phyloP scores from a whole-genome alignment of 35 echinoderm and acorn worm species.

The Patiria miniata region DNA sequence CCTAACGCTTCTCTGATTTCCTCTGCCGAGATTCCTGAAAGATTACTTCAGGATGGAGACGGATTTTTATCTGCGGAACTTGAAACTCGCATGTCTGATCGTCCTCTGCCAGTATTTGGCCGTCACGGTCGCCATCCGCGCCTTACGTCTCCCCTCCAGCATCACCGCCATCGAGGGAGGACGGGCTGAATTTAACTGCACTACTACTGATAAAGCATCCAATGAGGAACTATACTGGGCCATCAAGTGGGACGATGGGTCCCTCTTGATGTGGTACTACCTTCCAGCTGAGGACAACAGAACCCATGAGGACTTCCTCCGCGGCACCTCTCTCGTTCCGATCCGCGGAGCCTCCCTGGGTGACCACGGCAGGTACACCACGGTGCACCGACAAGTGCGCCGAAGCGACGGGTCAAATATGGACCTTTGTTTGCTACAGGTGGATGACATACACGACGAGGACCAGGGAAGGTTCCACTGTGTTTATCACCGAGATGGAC shows the following conservation, averaged over 20 bases:
- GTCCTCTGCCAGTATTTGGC: neutral
- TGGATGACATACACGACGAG: neutral
- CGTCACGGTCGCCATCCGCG: neutral
- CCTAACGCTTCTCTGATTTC: neutral
- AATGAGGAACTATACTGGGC: slow-evolving; percentile 7
- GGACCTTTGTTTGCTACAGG: slow-evolving; percentile 4
- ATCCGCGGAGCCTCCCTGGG: neutral
- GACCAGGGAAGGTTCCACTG: slow-evolving; percentile 2
- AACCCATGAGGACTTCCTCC: neutral
- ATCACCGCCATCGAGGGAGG: slow-evolving; percentile 17
- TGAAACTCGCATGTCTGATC: neutral
- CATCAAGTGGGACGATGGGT: slow-evolving; percentile 6
- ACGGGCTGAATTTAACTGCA: slow-evolving; percentile 11
- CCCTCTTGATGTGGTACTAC: neutral
- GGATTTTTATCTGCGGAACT: neutral
- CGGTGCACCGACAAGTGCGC: slow-evolving; percentile 1
- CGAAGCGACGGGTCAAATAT: neutral
- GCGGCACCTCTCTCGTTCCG: neutral
- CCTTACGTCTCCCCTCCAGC: slow-evolving; percentile 1
- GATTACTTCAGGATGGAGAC: neutral
- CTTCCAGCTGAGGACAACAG: neutral
- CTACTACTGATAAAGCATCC: neutral
- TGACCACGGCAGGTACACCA: slow-evolving; percentile 8
- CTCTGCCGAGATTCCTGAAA: neutral
- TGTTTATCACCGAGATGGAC: neutral